Conservation (phyloP, 2,113 vertebrate species). For the Gallinago undulata region DNA sequence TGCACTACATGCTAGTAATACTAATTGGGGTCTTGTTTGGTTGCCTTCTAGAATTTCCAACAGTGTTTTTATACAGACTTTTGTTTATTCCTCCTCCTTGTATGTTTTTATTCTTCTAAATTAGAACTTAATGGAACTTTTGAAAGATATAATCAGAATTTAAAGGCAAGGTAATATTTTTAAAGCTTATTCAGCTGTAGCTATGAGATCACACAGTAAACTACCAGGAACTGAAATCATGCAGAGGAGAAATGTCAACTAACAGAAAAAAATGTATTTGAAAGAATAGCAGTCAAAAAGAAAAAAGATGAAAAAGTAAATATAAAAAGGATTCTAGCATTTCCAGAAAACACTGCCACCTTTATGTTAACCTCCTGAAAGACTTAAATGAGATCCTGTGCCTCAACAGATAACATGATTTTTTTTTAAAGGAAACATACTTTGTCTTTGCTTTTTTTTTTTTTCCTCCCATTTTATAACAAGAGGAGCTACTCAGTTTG, state of each 20-base stretch:
- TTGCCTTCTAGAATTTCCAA: slow-evolving; percentile 4
- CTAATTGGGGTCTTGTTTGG: neutral
- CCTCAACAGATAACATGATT: neutral
- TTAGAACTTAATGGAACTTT: slow-evolving; percentile 15
- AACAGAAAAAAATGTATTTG: neutral
- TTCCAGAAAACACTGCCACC: neutral
- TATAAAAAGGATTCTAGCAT: neutral
- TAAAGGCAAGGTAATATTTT: neutral
- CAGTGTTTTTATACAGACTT: neutral
- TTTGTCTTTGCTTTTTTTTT: neutral
- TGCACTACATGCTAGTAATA: neutral
- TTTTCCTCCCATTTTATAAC: neutral
- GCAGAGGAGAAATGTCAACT: slow-evolving; percentile 8
- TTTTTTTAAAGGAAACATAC: neutral
- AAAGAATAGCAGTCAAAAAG: neutral
- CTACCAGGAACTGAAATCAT: slow-evolving; percentile 29
- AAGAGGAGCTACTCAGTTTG: neutral
- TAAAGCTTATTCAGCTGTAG: slow-evolving; percentile 40
- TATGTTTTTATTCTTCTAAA: neutral
- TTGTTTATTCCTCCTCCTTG: neutral
- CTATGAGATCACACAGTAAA: slow-evolving; percentile 19
- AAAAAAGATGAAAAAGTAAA: neutral
- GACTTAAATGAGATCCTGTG: neutral
- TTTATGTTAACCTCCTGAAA: neutral
- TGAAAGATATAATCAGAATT: slow-evolving; percentile 4